Evolutionary conservation across 2,888 invertebrate genomes (phyloP).

Genomic region (Temnothorax unifasciatus): DNA sequence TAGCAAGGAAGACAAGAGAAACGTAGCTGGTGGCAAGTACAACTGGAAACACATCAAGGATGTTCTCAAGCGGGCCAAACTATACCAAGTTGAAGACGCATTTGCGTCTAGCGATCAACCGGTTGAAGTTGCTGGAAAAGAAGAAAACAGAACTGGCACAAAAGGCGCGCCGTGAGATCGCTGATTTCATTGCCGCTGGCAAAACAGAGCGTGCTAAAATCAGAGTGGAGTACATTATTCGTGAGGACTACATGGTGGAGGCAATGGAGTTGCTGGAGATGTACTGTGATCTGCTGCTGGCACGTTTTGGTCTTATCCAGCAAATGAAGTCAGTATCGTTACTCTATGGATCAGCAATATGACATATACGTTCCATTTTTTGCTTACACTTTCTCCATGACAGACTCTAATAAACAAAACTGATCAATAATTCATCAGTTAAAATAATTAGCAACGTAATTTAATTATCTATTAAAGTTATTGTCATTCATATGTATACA

Average conservation of each 20-base stretch:
- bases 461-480: neutral
- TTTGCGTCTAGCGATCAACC: constrained; percentile 95
- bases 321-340: constrained; percentile 94
- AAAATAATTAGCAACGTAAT: neutral
- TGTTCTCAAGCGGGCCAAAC: constrained; percentile 97
- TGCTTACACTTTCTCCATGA: neutral
- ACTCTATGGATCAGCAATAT: neutral
- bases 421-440: neutral
- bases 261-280: constrained; percentile 99
- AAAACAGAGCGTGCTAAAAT: constrained; percentile 97
- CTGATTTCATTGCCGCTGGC: constrained; percentile 96
- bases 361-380: neutral
- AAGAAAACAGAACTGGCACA: constrained; percentile 99
- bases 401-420: neutral
- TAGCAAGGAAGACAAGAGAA: no score
- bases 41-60: constrained; percentile 82
- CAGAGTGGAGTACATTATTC: constrained; percentile 98
- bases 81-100: constrained; percentile 99
- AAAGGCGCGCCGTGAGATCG: constrained; percentile 98
- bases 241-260: constrained; percentile 99
- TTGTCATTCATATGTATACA: neutral
- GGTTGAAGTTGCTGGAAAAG: constrained; percentile 97
- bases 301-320: constrained; percentile 98
- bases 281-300: constrained; percentile 98
- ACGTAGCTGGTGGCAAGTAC: neutral